phyloP scores from a whole-genome alignment of 2,888 invertebrate species.

The Cordilura impudica region DNA sequence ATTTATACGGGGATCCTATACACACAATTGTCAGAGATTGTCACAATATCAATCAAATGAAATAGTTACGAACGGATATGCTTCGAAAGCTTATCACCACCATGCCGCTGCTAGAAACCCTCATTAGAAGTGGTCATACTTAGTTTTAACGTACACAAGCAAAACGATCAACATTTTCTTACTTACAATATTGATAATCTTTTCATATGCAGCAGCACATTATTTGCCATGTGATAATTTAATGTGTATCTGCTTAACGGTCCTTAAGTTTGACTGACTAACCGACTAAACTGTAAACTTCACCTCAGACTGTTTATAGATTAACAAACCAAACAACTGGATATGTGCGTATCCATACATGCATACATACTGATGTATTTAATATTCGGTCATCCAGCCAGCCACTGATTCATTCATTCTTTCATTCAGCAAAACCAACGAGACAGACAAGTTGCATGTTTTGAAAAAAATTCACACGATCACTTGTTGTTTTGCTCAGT shows the following conservation, averaged over 20 bases:
- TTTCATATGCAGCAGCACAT: no score
- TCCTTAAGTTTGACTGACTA: constrained; percentile 20
- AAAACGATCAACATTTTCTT: background rate
- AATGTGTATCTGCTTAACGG: background rate
- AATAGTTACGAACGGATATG: constrained; percentile 34
- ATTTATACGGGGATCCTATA: constrained; percentile 10
- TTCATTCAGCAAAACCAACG: background rate
- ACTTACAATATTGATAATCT: no score
- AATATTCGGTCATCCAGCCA: background rate
- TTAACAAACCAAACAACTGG: background rate
- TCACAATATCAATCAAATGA: background rate
- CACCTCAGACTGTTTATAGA: background rate
- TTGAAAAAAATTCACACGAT: constrained; percentile 40
- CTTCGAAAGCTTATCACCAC: constrained; percentile 25
- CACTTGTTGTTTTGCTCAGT: constrained; percentile 23
- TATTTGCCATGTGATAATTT: no score
- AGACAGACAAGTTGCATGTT: background rate
- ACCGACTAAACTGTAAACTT: constrained; percentile 13
- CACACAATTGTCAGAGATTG: constrained; percentile 1
- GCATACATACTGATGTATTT: background rate
- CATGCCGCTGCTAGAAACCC: no score
- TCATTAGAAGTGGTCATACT: background rate
- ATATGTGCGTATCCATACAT: constrained; percentile 2
- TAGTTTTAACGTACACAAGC: background rate
- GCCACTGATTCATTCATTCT: constrained; percentile 1